These are phyloP conservation scores for Pinna nobilis DNA, from an alignment of 1,140 invertebrate species.

Conservation along the genomic window DNA sequence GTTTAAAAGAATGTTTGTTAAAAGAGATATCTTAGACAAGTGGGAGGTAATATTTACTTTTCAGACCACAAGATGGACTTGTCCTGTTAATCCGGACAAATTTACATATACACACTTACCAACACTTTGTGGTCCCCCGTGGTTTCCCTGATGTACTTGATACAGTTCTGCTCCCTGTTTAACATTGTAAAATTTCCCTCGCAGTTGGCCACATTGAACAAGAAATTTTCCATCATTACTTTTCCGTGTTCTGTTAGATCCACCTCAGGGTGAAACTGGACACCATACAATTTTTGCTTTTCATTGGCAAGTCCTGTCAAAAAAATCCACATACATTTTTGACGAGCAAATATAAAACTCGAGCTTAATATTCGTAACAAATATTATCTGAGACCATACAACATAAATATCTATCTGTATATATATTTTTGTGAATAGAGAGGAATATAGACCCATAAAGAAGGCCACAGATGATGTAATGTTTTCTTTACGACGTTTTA, in stretches of 20 bases:
- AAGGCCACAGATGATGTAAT: too few relatives aligned
- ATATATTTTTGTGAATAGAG: too few relatives aligned
- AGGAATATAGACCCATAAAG: too few relatives aligned
- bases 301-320: constrained; percentile 90
- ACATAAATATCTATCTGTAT: too few relatives aligned
- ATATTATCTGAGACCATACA: too few relatives aligned
- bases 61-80: too few relatives aligned
- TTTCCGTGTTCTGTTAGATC: constrained; percentile 95
- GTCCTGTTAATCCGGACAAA: too few relatives aligned
- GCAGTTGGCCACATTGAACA: constrained; percentile 92
- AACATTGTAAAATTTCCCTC: constrained; percentile 92
- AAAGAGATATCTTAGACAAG: too few relatives aligned
- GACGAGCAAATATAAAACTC: not conserved
- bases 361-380: too few relatives aligned
- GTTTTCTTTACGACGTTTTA: too few relatives aligned
- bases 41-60: too few relatives aligned
- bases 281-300: constrained; percentile 91
- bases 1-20: too few relatives aligned
- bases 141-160: constrained; percentile 92
- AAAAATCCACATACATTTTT: not conserved
- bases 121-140: constrained; percentile 95
- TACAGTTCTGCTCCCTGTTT: constrained; percentile 91
- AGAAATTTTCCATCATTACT: constrained; percentile 94
- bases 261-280: constrained; percentile 95
- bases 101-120: constrained; percentile 78